A percentile compares a stretch with the other conserved stretches of the same genome.
Evolutionary conservation across 1,140 invertebrate genomes (phyloP).

Genomic region (Diorhabda sublineata): DNA sequence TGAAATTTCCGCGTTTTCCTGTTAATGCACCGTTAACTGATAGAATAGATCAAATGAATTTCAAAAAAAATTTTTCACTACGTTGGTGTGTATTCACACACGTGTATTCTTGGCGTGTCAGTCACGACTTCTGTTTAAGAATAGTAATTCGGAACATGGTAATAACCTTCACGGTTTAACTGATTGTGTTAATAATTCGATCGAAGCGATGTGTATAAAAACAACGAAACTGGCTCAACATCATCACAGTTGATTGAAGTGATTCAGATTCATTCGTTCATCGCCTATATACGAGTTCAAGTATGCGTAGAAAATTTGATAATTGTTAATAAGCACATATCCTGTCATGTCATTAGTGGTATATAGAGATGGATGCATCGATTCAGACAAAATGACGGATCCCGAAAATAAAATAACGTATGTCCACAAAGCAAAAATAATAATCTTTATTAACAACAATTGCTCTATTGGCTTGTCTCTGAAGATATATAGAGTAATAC

Average conservation of each 20-base stretch:
- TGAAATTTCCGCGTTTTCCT: too few species aligned
- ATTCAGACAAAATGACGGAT: slow-evolving; percentile 1
- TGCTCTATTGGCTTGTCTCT: too few species aligned
- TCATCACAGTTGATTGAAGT: slow-evolving; percentile 22
- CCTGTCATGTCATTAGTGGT: background rate
- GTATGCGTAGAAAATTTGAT: slow-evolving; percentile 14
- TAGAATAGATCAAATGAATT: too few species aligned
- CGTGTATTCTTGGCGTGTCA: too few species aligned
- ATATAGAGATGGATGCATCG: background rate
- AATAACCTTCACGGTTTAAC: slow-evolving; percentile 24
- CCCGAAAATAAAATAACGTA: too few species aligned
- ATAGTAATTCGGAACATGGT: slow-evolving; percentile 17
- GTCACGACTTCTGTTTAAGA: background rate
- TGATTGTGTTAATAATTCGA: slow-evolving; percentile 18
- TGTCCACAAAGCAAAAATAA: too few species aligned
- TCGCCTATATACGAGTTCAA: background rate
- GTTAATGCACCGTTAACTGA: too few species aligned
- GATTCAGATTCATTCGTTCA: slow-evolving; percentile 3
- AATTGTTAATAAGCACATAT: background rate
- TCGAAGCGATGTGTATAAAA: background rate
- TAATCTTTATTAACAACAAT: too few species aligned
- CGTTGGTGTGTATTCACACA: too few species aligned
- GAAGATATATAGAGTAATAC: too few species aligned
- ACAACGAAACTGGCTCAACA: background rate
- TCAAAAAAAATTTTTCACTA: too few species aligned